Evolutionary conservation across 2,888 invertebrate species (phyloP), one percentile per base, ranked within the genome.

Genomic region (Malthinus seriepunctatus): DNA sequence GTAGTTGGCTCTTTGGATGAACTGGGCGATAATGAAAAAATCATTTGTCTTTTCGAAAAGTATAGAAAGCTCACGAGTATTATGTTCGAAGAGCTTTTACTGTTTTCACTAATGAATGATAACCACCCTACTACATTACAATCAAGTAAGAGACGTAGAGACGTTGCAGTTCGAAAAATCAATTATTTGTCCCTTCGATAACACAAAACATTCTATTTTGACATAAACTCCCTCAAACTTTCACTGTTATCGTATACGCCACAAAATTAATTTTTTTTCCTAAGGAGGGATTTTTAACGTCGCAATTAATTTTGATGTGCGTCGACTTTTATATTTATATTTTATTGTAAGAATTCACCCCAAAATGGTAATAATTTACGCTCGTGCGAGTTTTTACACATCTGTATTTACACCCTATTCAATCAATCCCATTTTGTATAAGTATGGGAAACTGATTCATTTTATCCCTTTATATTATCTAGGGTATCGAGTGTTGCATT

Each of bases 311-410:
- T 42, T 12, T 42, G 39, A 42, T 42, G 12, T 42, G 12, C 39
- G 39, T 12, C 39, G 39, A 42, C 39, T 42, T 42, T 42, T 42
- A 42, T 23, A 5, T 48, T 48, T 33, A 48, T 32, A 12, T 48
- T 48, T 48, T 14, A 48, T 33, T 52, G 8, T 42, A 47, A 34
- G 52, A 60, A 55, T 23, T 50, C 54, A 52, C 52, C 54, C 54
- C 33, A 52, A 59, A 46, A 56, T n/a, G 32, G 50, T 54, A 55
- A 60, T 60, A 60, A 60, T 60, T 60, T 52, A 60, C 60, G 60
- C 60, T 56, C 52, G 60, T 60, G 60, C 47, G 49, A 47, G 51
- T 52, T 56, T 52, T 49, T 39, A 31, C 46, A 45, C 60, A 60
- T 51, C 52, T 60, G 60, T 48, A 56, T 60, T 56, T 60, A 44